Conservation (phyloP, 2,888 invertebrate species). For the Quadroppia sp. region DNA sequence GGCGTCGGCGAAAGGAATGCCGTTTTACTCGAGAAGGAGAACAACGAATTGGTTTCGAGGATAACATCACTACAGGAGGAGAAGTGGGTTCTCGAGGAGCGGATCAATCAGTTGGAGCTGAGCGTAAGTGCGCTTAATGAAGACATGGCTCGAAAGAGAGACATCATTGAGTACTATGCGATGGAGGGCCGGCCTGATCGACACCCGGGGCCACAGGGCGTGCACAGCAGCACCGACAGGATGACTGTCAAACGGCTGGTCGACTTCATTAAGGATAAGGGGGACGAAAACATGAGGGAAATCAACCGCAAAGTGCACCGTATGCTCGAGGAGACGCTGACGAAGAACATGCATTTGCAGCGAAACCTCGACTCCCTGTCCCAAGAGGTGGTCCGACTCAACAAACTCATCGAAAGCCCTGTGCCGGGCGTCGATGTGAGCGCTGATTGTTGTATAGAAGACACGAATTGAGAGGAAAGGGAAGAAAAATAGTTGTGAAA, state of each 20-base stretch:
- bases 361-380: constrained; percentile 51
- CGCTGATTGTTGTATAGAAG: no score
- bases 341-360: constrained; percentile 58
- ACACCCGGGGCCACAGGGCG: not conserved
- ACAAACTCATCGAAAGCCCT: not conserved
- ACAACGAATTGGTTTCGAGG: constrained; percentile 54
- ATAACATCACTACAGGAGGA: constrained; percentile 55
- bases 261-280: constrained; percentile 54
- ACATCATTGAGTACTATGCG: constrained; percentile 56
- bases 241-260: constrained; percentile 53
- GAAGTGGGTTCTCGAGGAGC: constrained; percentile 56
- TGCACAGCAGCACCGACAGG: constrained; percentile 49
- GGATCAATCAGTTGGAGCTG: constrained; percentile 55
- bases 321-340: constrained; percentile 58
- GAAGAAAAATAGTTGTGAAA: no score
- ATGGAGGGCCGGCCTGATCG: constrained; percentile 50
- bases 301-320: constrained; percentile 53
- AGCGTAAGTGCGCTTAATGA: constrained; percentile 57
- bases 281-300: constrained; percentile 51
- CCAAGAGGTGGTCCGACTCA: constrained; percentile 46
- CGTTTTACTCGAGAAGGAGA: constrained; percentile 53
- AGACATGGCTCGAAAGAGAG: constrained; percentile 55
- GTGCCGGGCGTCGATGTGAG: not conserved
- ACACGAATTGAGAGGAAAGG: no score
- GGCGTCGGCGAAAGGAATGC: not conserved